A percentile compares a stretch with the other conserved stretches of the same genome.
Evolutionary conservation across 2,797 vertebrate genomes (phyloP).

Genomic region (Selene dorsalis): DNA sequence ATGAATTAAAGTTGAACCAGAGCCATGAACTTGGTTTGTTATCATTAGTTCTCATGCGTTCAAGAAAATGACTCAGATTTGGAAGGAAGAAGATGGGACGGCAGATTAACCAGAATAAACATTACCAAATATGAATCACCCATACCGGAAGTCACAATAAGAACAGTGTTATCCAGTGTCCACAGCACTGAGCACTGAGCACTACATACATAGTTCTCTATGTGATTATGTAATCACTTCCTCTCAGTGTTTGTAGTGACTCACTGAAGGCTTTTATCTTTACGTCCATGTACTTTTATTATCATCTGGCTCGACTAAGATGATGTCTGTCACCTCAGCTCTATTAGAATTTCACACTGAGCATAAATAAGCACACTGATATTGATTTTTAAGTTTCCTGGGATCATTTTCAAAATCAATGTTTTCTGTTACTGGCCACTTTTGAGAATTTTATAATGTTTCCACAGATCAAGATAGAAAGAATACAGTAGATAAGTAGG

Average conservation of each 20-base stretch:
- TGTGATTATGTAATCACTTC: conserved; percentile 39
- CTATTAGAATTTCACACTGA: conserved; percentile 4
- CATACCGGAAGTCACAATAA: conserved; percentile 29
- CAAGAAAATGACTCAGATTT: conserved; percentile 23
- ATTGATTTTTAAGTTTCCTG: conserved; percentile 19
- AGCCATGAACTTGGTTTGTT: background rate
- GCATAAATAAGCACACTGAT: background rate
- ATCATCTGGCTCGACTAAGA: conserved; percentile 28
- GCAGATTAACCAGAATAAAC: conserved; percentile 39
- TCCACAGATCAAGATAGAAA: too few species aligned
- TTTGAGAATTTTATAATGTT: background rate
- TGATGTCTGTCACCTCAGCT: conserved; percentile 11
- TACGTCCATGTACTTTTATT: conserved; percentile 49
- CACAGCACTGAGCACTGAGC: background rate
- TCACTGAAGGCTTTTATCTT: conserved; percentile 57
- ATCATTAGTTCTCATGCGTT: background rate
- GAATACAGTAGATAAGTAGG: background rate
- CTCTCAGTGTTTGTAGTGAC: conserved; percentile 36
- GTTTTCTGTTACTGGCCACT: background rate
- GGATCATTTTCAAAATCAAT: background rate
- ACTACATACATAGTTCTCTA: background rate
- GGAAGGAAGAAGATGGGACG: conserved; percentile 5
- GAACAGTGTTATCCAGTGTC: conserved; percentile 6
- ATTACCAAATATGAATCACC: conserved; percentile 22
- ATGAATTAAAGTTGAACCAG: background rate